A percentile compares a stretch with the other conserved stretches of the same genome.
These are phyloP conservation scores for Leptoclinus maculatus DNA, from an alignment of 2,797 vertebrate species.

Conservation along the genomic window DNA sequence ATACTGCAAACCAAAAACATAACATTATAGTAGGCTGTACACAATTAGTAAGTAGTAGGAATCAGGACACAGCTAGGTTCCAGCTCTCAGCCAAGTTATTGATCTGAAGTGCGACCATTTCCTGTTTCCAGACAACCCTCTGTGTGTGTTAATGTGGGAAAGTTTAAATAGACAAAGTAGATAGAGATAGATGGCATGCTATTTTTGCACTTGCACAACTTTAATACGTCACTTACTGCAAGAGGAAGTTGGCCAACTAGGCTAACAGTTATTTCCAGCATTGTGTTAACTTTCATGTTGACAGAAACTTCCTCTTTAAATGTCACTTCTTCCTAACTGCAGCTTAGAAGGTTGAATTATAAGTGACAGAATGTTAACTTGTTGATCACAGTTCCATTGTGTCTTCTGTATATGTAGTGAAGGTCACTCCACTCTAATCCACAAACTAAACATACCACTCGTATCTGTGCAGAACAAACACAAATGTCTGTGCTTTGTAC, in stretches of 20 bases:
- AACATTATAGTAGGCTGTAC: neutral
- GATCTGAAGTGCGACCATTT: neutral
- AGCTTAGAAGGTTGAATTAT: neutral
- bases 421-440: neutral
- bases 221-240: conserved; percentile 5
- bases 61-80: neutral
- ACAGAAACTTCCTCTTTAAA: conserved; percentile 58
- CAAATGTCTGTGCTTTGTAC: conserved; percentile 49
- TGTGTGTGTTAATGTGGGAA: neutral
- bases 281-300: conserved; percentile 54
- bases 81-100: neutral
- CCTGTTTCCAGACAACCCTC: neutral
- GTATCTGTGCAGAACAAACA: neutral
- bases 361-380: neutral
- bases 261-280: conserved; percentile 64
- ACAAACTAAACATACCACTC: neutral
- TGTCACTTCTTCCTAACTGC: conserved; percentile 48
- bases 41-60: neutral
- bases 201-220: conserved; percentile 1
- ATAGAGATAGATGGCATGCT: neutral
- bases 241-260: conserved; percentile 58
- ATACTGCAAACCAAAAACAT: neutral
- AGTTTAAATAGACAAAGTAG: neutral
- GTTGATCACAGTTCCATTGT: neutral
- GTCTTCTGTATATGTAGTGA: neutral